Conservation (phyloP, 2,113 vertebrate genomes). For the Corythornis vintsioides region DNA sequence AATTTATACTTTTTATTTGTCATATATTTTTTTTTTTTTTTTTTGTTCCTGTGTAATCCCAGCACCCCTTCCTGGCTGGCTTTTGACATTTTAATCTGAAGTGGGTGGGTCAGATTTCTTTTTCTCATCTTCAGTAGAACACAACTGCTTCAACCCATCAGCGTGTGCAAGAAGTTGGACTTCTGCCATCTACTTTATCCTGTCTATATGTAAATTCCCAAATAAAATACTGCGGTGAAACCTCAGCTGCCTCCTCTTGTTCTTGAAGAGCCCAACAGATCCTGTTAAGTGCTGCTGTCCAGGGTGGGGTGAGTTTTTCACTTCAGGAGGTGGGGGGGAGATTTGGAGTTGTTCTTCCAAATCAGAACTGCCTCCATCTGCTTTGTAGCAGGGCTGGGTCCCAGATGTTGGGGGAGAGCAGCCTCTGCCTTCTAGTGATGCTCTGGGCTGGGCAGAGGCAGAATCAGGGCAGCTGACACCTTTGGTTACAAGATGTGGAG, state of each 20-base stretch:
- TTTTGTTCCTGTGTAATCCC: background rate
- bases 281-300: background rate
- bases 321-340: background rate
- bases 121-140: constrained; percentile 52
- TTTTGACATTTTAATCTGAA: constrained; percentile 26
- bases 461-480: background rate
- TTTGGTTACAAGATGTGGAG: no score
- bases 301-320: background rate
- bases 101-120: constrained; percentile 23
- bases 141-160: constrained; percentile 57
- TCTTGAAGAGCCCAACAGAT: background rate
- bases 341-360: background rate
- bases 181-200: constrained; percentile 65
- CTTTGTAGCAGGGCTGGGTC: background rate
- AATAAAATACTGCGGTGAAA: constrained; percentile 81
- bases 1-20: constrained; percentile 41
- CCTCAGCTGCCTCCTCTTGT: background rate
- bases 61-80: background rate
- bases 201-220: constrained; percentile 80
- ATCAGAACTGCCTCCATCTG: background rate
- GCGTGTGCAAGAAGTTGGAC: constrained; percentile 43
- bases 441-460: background rate
- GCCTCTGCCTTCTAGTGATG: background rate
- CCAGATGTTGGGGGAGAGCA: background rate
- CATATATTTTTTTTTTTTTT: background rate